A percentile compares a stretch with the other conserved stretches of the same genome.
Evolutionary conservation across 2,888 invertebrate species (phyloP).

Genomic region (Galeopsomyia nigrocyanea): DNA sequence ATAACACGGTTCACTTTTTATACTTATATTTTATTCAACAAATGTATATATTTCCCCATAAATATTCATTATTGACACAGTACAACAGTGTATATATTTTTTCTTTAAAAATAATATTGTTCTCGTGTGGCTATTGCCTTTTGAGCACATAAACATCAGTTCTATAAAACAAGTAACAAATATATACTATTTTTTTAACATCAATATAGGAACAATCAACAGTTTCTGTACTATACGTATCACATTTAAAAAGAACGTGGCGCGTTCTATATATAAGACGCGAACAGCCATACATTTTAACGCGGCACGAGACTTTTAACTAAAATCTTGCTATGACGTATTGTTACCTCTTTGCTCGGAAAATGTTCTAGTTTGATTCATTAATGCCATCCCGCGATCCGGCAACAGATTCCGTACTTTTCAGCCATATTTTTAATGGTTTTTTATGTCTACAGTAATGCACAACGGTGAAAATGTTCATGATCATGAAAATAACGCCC

Average conservation of each 20-base stretch:
- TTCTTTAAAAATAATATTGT: not conserved
- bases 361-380: not conserved
- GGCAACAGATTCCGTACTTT: constrained; percentile 35
- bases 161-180: constrained; percentile 25
- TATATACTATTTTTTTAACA: not conserved
- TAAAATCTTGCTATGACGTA: too few species aligned
- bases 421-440: constrained; percentile 43
- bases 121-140: not conserved
- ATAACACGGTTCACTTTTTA: too few species aligned
- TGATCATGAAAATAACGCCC: constrained; percentile 72
- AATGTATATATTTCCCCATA: not conserved
- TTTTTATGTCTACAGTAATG: constrained; percentile 49
- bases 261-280: not conserved
- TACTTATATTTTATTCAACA: too few species aligned
- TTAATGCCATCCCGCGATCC: not conserved
- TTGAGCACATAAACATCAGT: not conserved
- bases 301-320: too few species aligned
- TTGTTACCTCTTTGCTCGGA: too few species aligned
- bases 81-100: not conserved
- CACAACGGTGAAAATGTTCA: constrained; percentile 62
- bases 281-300: constrained; percentile 2
- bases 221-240: constrained; percentile 4
- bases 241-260: constrained; percentile 4
- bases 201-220: constrained; percentile 13
- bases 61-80: not conserved